Conservation (phyloP, 2,888 invertebrate genomes). For the Drosophila robusta region DNA sequence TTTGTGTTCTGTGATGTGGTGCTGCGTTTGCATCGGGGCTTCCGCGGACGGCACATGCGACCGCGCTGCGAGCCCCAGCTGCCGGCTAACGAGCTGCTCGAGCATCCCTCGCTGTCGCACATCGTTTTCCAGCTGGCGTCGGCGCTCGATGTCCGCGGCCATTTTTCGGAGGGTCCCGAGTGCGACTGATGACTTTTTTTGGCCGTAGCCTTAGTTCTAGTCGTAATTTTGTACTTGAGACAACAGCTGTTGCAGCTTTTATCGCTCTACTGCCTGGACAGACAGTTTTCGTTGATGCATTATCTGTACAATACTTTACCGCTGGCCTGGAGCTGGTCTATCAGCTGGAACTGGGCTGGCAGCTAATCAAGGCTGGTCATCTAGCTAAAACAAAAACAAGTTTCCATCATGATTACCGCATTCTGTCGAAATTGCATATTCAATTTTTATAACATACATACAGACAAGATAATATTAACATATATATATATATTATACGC, state of each 20-base stretch:
- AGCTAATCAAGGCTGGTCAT: constrained; percentile 22
- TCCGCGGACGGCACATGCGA: constrained; percentile 93
- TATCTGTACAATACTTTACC: constrained; percentile 66
- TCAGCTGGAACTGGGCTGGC: constrained; percentile 29
- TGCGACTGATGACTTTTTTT: constrained; percentile 85
- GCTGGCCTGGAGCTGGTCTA: constrained; percentile 41
- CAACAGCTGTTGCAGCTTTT: constrained; percentile 63
- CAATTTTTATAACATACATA: constrained; percentile 50
- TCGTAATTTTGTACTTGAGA: constrained; percentile 63
- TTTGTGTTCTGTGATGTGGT: constrained; percentile 97
- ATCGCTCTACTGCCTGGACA: constrained; percentile 44
- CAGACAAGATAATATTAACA: constrained; percentile 41
- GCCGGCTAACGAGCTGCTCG: constrained; percentile 94
- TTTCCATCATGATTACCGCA: not conserved
- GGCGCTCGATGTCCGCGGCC: constrained; percentile 91
- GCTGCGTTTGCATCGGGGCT: constrained; percentile 93
- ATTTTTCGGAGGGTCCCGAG: constrained; percentile 85
- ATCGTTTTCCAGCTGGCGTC: constrained; percentile 93
- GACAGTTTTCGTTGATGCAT: constrained; percentile 49
- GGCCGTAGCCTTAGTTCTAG: constrained; percentile 70
- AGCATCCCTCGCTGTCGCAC: constrained; percentile 92
- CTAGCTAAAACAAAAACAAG: not conserved
- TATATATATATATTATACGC: constrained; percentile 36
- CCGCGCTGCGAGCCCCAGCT: constrained; percentile 94
- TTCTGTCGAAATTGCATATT: constrained; percentile 41